Evolutionary conservation across 2,888 invertebrate genomes (phyloP).

Genomic region (Electrophaes corylata): DNA sequence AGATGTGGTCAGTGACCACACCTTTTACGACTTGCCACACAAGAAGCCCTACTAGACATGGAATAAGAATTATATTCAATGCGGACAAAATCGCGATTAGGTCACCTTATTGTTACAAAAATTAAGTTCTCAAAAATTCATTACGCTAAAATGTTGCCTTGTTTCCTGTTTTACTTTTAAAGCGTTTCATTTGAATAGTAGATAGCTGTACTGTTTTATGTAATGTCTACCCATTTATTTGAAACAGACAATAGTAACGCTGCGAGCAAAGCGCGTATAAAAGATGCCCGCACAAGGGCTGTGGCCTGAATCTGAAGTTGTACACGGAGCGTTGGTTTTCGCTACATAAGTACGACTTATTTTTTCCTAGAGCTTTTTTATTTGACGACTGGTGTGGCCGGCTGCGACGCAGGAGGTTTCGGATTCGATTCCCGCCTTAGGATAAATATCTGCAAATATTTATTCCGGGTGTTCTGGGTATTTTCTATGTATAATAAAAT

Average conservation of each 20-base stretch:
- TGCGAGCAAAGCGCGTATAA: conserved; percentile 39
- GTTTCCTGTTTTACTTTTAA: background rate
- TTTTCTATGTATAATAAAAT: too few species aligned
- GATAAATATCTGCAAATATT: too few species aligned
- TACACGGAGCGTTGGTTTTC: conserved; percentile 46
- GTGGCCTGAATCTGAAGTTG: conserved; percentile 46
- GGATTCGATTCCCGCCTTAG: too few species aligned
- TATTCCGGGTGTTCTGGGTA: too few species aligned
- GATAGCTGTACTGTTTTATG: background rate
- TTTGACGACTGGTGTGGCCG: too few species aligned
- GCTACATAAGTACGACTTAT: conserved; percentile 41
- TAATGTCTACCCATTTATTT: conserved; percentile 15
- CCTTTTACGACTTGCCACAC: too few species aligned
- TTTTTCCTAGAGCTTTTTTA: background rate
- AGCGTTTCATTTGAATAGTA: background rate
- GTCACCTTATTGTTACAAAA: background rate
- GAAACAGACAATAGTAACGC: conserved; percentile 34
- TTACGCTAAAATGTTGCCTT: background rate
- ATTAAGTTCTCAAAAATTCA: background rate
- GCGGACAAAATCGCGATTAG: background rate
- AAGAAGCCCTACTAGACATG: background rate
- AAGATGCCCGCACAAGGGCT: conserved; percentile 47
- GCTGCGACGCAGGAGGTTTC: too few species aligned
- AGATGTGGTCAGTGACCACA: too few species aligned
- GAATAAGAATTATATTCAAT: background rate